A percentile compares a stretch with the other conserved stretches of the same genome.
Conservation (phyloP, 2,113 vertebrate genomes). For the Quiscalus mexicanus region DNA sequence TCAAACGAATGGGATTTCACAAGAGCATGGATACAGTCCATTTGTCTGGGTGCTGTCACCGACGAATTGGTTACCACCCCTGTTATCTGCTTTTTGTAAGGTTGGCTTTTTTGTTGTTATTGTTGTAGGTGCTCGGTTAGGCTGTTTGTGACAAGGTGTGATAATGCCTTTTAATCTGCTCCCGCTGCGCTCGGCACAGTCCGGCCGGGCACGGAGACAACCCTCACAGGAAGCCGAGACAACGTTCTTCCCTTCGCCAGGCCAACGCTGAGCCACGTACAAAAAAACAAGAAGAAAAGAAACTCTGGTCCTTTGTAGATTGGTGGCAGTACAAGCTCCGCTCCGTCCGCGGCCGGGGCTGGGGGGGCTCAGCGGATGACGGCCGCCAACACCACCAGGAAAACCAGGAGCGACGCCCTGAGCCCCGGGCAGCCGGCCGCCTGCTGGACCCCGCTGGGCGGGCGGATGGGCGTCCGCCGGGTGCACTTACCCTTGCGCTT, state of each 20-base stretch:
- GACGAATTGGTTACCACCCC: neutral
- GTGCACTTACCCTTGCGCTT: slow-evolving; percentile 81
- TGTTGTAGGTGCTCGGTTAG: slow-evolving; percentile 53
- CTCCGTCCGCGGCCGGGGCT: neutral
- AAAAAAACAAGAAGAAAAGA: slow-evolving; percentile 75
- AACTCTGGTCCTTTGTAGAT: slow-evolving; percentile 78
- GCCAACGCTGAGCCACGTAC: slow-evolving; percentile 64
- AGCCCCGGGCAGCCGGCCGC: slow-evolving; percentile 72
- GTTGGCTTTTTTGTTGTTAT: neutral
- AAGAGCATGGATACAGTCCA: slow-evolving; percentile 10
- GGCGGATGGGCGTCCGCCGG: slow-evolving; percentile 80
- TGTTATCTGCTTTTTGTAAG: slow-evolving; percentile 13
- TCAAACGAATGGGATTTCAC: slow-evolving; percentile 9
- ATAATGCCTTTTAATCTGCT: slow-evolving; percentile 56
- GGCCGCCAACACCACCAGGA: slow-evolving; percentile 79
- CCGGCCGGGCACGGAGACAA: slow-evolving; percentile 49
- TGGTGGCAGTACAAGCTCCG: slow-evolving; percentile 69
- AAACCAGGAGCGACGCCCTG: slow-evolving; percentile 65
- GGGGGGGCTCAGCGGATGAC: slow-evolving; percentile 73
- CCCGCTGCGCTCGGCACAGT: slow-evolving; percentile 53
- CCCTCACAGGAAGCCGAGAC: slow-evolving; percentile 43
- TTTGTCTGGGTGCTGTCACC: slow-evolving; percentile 5
- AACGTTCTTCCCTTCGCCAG: slow-evolving; percentile 61
- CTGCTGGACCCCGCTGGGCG: slow-evolving; percentile 92
- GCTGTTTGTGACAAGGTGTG: slow-evolving; percentile 57